Percentiles rank a stretch among this genome's conserved stretches.
Evolutionary conservation across 2,888 invertebrate species (phyloP).

Genomic region (Tenthredo distinguenda): DNA sequence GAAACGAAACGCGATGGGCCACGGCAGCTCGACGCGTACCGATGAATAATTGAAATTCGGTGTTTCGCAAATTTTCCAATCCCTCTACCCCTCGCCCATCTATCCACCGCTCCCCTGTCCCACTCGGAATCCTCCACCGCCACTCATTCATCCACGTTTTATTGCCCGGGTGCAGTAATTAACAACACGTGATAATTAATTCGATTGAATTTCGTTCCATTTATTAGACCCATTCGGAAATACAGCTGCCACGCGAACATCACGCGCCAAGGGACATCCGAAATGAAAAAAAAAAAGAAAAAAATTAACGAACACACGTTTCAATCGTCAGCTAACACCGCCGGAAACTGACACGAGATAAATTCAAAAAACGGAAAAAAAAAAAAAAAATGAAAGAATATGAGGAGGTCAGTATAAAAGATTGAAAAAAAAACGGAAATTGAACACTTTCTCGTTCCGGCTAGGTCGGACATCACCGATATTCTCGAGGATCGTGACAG

Average conservation of each 20-base stretch:
- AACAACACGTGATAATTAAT: constrained; percentile 73
- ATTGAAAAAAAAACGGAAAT: background rate
- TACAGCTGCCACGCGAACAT: constrained; percentile 34
- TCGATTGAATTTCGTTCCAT: constrained; percentile 71
- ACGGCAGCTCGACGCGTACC: constrained; percentile 24
- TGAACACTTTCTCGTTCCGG: background rate
- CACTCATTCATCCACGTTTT: constrained; percentile 62
- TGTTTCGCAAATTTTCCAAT: constrained; percentile 64
- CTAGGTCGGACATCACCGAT: background rate
- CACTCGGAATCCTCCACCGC: constrained; percentile 25
- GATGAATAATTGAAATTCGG: constrained; percentile 65
- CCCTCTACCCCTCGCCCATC: constrained; percentile 55
- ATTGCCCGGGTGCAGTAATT: constrained; percentile 70
- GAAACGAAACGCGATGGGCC: background rate
- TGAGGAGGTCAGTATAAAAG: background rate
- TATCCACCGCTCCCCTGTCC: constrained; percentile 1
- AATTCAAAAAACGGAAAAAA: background rate
- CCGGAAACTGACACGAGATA: background rate
- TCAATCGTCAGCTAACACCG: background rate
- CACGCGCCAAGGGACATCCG: constrained; percentile 3
- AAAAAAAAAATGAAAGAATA: background rate
- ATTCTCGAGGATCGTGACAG: background rate
- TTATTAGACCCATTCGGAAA: constrained; percentile 48
- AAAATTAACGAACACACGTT: background rate
- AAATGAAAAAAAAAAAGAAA: background rate